phyloP scores from a whole-genome alignment of 2,113 vertebrate genomes.

The Gymnorhina tibicen region DNA sequence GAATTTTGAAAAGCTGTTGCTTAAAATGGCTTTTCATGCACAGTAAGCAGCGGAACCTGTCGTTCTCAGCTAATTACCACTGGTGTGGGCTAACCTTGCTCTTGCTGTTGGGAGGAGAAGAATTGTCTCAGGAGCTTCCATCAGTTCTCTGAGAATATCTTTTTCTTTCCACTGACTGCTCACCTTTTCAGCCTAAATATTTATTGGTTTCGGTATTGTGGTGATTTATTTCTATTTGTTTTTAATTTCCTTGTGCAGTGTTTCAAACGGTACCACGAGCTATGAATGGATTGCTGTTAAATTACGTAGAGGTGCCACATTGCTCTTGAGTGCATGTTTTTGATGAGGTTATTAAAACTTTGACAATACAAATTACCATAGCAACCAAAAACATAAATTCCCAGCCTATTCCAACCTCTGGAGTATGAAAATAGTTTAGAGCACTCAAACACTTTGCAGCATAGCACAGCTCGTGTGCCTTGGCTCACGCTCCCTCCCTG shows the following conservation, averaged over 20 bases:
- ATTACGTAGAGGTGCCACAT: not conserved
- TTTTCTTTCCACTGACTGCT: slow-evolving; percentile 1
- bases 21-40: not conserved
- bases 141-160: slow-evolving; percentile 18
- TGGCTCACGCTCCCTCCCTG: not conserved
- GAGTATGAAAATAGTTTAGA: not conserved
- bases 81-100: not conserved
- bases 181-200: slow-evolving; percentile 19
- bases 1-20: not conserved
- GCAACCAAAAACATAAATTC: slow-evolving; percentile 41
- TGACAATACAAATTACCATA: slow-evolving; percentile 55
- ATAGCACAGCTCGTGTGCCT: not conserved
- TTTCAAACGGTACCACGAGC: slow-evolving; percentile 15
- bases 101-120: not conserved
- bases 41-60: not conserved
- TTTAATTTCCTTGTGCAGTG: slow-evolving; percentile 42
- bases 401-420: not conserved
- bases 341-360: slow-evolving; percentile 61
- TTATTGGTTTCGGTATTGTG: not conserved
- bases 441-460: not conserved
- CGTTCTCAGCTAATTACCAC: not conserved
- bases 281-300: slow-evolving; percentile 14
- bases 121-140: not conserved
- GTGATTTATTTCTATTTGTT: slow-evolving; percentile 57
- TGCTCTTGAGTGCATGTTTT: slow-evolving; percentile 11